Percentiles rank a stretch among this genome's conserved stretches.
Evolutionary conservation across 2,797 vertebrate genomes (phyloP).

Genomic region (Pachyuromys duprasi): DNA sequence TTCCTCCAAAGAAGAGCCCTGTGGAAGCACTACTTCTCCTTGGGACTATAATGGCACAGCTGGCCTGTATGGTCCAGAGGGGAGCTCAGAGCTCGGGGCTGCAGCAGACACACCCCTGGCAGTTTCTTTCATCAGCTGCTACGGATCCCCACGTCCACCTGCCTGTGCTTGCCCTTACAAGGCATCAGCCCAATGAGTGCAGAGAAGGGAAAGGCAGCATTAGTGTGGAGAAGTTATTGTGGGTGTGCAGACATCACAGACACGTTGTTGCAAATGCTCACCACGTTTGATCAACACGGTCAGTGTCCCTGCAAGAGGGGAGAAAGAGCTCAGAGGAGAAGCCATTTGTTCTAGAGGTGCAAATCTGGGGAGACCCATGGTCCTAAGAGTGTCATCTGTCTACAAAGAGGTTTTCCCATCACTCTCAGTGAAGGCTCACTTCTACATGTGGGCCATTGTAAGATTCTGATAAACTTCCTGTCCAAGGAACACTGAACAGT

Average conservation of each 20-base stretch:
- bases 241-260: constrained; percentile 83
- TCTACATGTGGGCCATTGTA: neutral
- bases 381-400: constrained; percentile 23
- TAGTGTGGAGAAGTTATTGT: constrained; percentile 86
- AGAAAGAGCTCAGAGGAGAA: constrained; percentile 92
- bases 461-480: constrained; percentile 4
- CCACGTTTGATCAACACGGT: constrained; percentile 95
- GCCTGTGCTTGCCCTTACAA: constrained; percentile 9
- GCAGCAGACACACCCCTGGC: neutral
- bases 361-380: neutral
- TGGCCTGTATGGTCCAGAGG: neutral
- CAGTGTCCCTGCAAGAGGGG: constrained; percentile 96
- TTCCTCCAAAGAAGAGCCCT: neutral
- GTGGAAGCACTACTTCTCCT: neutral
- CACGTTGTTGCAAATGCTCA: constrained; percentile 94
- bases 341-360: constrained; percentile 55
- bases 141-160: neutral
- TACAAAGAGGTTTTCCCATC: constrained; percentile 1
- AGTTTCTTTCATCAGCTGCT: neutral
- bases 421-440: constrained; percentile 37
- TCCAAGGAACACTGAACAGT: constrained; percentile 3
- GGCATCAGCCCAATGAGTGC: constrained; percentile 70
- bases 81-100: neutral
- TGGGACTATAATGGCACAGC: neutral
- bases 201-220: constrained; percentile 70